phyloP scores from a whole-genome alignment of 2,888 invertebrate species.

The Phalera bucephala region DNA sequence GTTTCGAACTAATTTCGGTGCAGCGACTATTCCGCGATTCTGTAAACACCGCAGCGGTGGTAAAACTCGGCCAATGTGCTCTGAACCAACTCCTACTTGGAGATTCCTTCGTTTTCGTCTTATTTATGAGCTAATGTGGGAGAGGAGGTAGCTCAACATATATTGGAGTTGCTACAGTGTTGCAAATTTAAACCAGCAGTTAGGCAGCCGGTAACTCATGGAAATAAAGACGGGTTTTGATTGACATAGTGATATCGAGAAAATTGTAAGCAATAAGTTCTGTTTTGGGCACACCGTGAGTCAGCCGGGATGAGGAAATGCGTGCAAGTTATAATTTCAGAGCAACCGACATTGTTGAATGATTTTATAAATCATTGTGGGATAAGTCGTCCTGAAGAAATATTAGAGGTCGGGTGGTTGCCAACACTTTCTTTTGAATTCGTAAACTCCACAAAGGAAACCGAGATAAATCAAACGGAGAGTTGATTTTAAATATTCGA shows the following conservation, averaged over 20 bases:
- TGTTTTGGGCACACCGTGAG: constrained; percentile 77
- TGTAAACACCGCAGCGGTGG: constrained; percentile 73
- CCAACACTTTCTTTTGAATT: constrained; percentile 29
- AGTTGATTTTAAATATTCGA: background rate
- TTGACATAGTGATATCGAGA: constrained; percentile 13
- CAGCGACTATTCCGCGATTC: constrained; percentile 79
- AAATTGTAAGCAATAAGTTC: constrained; percentile 72
- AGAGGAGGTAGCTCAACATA: constrained; percentile 43
- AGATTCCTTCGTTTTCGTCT: constrained; percentile 34
- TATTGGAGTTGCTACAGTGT: constrained; percentile 44
- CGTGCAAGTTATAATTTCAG: constrained; percentile 78
- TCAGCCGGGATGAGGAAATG: constrained; percentile 79
- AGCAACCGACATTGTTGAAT: constrained; percentile 74
- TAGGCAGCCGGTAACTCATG: constrained; percentile 11
- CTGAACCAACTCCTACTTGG: constrained; percentile 44
- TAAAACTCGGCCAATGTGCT: constrained; percentile 52
- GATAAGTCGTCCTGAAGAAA: constrained; percentile 43
- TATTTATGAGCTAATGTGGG: constrained; percentile 31
- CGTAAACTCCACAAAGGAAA: constrained; percentile 6
- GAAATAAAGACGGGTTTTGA: constrained; percentile 34
- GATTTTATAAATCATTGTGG: constrained; percentile 66
- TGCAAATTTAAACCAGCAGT: constrained; percentile 39
- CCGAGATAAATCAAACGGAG: constrained; percentile 15
- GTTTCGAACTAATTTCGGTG: constrained; percentile 81
- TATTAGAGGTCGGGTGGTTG: constrained; percentile 34